Conservation (phyloP, 2,797 vertebrate genomes). For the Sebastes baramenuke region DNA sequence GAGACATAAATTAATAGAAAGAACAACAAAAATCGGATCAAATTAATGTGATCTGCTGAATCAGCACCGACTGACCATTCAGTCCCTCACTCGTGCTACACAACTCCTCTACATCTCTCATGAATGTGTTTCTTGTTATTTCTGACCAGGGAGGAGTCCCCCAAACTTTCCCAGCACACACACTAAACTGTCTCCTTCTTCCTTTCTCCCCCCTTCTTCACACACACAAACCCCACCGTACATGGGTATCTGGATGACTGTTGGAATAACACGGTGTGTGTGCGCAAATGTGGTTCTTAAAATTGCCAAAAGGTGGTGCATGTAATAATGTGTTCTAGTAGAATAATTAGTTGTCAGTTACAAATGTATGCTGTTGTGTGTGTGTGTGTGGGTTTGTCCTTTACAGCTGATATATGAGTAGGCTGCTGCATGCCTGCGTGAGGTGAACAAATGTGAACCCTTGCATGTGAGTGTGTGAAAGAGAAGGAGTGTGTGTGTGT, state of each 20-base stretch:
- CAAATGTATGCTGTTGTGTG: conserved; percentile 5
- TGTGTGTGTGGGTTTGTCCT: conserved; percentile 26
- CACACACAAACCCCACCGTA: conserved; percentile 35
- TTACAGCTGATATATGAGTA: conserved; percentile 49
- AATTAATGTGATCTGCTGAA: conserved; percentile 46
- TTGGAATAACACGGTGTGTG: conserved; percentile 7
- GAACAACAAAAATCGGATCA: not conserved
- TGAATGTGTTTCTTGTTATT: conserved; percentile 65
- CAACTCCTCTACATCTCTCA: conserved; percentile 31
- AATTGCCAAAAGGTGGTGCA: not conserved
- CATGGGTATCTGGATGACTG: conserved; percentile 27
- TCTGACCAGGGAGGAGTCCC: conserved; percentile 54
- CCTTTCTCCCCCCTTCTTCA: not conserved
- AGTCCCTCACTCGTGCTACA: conserved; percentile 25
- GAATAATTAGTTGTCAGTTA: conserved; percentile 3
- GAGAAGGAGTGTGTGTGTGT: not conserved
- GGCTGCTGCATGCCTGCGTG: conserved; percentile 36
- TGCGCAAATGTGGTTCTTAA: conserved; percentile 12
- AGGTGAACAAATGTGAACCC: conserved; percentile 49
- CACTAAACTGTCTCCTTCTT: conserved; percentile 6
- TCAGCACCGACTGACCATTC: conserved; percentile 39
- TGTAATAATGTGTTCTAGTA: not conserved
- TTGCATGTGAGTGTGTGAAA: conserved; percentile 39
- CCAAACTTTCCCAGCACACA: conserved; percentile 38
- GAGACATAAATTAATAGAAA: not conserved